Evolutionary conservation across 2,888 invertebrate genomes (phyloP), one percentile per base, ranked within the genome.

Genomic region (Polylopha cassiicola): DNA sequence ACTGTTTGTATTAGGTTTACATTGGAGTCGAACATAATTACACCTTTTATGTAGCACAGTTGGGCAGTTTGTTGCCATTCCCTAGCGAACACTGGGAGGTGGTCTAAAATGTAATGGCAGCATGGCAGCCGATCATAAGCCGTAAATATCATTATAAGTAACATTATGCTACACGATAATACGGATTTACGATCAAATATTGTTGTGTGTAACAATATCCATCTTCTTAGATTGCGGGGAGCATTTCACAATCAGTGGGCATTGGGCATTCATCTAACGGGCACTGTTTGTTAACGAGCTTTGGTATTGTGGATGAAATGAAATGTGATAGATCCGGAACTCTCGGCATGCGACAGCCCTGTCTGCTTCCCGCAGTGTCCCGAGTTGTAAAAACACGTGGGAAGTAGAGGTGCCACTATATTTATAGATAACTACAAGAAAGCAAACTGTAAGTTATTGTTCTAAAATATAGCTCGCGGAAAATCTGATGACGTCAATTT

Each of bases 181-280:
- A 53, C 46, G 51, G 58, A 69, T 68, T 72, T 67, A 71, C 58
- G 61, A 60, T 52, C 57, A 56, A 50, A 58, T 55, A 60, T 60
- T 63, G 47, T 51, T 51, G 44, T 47, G 46, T 61, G 63, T 65
- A 69, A 72, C 64, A 65, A 62, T 65, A 68, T 66, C 60, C 55
- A 61, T 56, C 55, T 59, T 65, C 65, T 61, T 55, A 58, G 58
- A 62, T 59, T 47, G 52, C 55, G 48, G 54, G 48, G 44, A 45
- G 38, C 41, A 51, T 71, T 72, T 56, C 68, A 64, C 61, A 73
- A 74, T 64, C 61, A 54, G 51, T 51, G 53, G 50, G 56, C 39
- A 39, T 34, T 31, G 36, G 34, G 22, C 60, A 63, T 66, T 67
- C 56, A 61, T 68, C 60, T 60, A 59, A 58, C 59, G 60, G 61